Evolutionary conservation across 1,140 invertebrate species (phyloP).

Genomic region (Formica exsecta): DNA sequence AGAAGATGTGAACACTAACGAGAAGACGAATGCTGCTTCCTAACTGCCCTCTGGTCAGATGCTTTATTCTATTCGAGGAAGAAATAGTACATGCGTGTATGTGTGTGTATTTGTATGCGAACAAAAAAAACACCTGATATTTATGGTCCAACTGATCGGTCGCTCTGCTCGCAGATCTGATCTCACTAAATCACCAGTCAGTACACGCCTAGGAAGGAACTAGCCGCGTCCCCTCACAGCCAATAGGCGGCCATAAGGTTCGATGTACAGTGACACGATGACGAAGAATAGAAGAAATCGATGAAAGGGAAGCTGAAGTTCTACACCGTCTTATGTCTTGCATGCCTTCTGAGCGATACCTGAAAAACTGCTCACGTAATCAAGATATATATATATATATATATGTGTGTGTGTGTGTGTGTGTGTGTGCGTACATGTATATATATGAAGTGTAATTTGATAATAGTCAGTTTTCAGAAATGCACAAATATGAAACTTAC

Average conservation of each 20-base stretch:
- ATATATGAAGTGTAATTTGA: not conserved
- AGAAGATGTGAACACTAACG: conserved; percentile 64
- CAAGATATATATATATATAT: conserved; percentile 4
- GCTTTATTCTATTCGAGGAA: conserved; percentile 69
- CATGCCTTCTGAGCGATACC: conserved; percentile 29
- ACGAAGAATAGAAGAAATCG: conserved; percentile 61
- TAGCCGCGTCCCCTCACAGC: conserved; percentile 65
- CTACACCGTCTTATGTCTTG: not conserved
- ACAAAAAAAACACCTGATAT: conserved; percentile 83
- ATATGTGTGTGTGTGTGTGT: not conserved
- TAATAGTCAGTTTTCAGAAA: not conserved
- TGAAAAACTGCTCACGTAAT: conserved; percentile 34
- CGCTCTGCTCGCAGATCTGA: conserved; percentile 80
- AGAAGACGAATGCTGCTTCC: conserved; percentile 76
- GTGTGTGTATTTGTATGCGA: conserved; percentile 9
- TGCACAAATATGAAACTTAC: conserved; percentile 10
- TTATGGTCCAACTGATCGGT: conserved; percentile 83
- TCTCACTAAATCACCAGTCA: conserved; percentile 82
- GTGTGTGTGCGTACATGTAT: not conserved
- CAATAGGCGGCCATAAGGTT: conserved; percentile 66
- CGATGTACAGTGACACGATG: conserved; percentile 65
- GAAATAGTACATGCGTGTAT: conserved; percentile 7
- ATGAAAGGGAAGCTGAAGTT: conserved; percentile 43
- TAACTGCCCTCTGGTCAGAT: conserved; percentile 68
- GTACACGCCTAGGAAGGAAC: conserved; percentile 82